Base-by-base conservation (phyloP, 2,113 vertebrate genomes). In the Megalops atlanticus region DNA sequence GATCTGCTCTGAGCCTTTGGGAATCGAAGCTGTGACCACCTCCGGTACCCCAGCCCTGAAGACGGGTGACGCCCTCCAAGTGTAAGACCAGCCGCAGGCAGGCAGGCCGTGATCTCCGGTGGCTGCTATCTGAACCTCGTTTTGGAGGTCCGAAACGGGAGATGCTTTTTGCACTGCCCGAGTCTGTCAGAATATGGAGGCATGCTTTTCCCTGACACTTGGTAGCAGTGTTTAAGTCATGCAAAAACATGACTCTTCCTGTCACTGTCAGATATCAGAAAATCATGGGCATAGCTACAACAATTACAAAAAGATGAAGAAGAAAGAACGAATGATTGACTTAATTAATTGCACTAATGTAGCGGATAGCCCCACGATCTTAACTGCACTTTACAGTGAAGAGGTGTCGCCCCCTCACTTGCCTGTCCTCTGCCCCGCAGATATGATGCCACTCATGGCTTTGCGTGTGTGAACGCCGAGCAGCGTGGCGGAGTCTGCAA, bases 11-110 rank as follows among this genome's bases (percentile, higher is more conserved):
- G 78, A 85, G 68, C 86, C 91, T 4, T 74, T 86, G 76, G 89
- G 86, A 38, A 85, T 92, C 0, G 87, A 91, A n/a, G 91, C 88
- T 54, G 74, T 88, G 68, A 89, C 85, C 0, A 18, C 79, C 27
- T 74, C 81, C 4, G 33, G 85, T 3, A 82, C 84, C 77, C 82
- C 85, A 12, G 86, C 88, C 0, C 74, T 86, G 68, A 36, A 81
- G 41, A 86, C 84, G 0, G 82, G 78, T 0, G 85, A 89, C 5
- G 16, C 81, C 80, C 83, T 91, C 74, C 68, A 86, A 81, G 49
- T 72, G 88, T 92, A 79, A 73, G 81, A 54, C 49, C 11, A 31
- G 18, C 27, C 47, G 11, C 24, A 39, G n/a, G n/a, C n/a, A n/a
- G n/a, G 72, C 24, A 39, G 40, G 11, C 24, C 31, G 35, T 39